Base-by-base conservation (phyloP, 2,888 invertebrate species). In the Brachylomia viminalis region DNA sequence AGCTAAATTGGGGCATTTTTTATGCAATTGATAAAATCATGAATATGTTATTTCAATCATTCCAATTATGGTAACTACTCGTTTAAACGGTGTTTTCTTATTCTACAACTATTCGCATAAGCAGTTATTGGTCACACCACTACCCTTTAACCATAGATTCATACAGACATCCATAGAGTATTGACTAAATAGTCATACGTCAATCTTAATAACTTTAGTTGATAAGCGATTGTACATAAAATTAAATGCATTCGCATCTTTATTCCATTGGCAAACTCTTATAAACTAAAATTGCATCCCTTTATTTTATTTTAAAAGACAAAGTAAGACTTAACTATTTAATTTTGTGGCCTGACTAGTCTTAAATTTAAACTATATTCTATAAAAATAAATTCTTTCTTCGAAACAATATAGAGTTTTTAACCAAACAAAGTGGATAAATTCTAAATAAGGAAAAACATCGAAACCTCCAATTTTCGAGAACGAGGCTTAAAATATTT, bases 271-370 rank as follows among this genome's bases (percentile, higher is more conserved):
- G 15, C 30, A 79, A 71, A 52, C 27, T 45, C 27, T 45, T 79
- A 79, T 10, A 23, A 74, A n/a, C 58, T 52, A 52, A 58, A 64
- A 74, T 81, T 68, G 20, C 61, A 62, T 75, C 5, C 33, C 27
- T 17, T 38, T 5, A n/a, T 23, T 61, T 23, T 20, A 15, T 33
- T 42, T 23, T 3, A 33, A 30, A 58, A 49, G 23, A 76, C 15
- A 38, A 61, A 45, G 17, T 49, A 61, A 38, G 45, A 15, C 52
- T 70, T 84, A 80, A 33, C 7, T 33, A 61, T 61, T 61, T 23
- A 61, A 61, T 72, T 83, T 84, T 82, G 80, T 75, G 84, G 75
- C 75, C n/a, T 71, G 80, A 84, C 84, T 80, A 82, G 82, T 80
- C 75, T 70, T 23, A 23, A 56, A 67, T 47, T 47, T 3, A 23